Evolutionary conservation across 2,797 vertebrate genomes (phyloP).

Genomic region (Gouania willdenowi): DNA sequence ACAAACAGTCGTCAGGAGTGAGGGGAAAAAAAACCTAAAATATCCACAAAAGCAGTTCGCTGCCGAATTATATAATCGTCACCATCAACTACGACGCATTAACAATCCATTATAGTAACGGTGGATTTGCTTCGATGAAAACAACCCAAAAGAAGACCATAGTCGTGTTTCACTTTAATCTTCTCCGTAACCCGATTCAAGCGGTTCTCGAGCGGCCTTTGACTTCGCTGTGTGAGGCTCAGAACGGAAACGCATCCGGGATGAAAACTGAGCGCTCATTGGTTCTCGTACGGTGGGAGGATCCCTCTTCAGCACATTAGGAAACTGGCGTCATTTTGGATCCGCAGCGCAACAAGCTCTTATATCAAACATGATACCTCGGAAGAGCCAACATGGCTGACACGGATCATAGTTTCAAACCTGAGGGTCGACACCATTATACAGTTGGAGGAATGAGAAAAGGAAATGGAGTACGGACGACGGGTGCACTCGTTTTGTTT

Average conservation of each 20-base stretch:
- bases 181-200: slow-evolving; percentile 68
- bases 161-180: slow-evolving; percentile 72
- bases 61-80: slow-evolving; percentile 48
- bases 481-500: slow-evolving; percentile 34
- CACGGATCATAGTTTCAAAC: slow-evolving; percentile 44
- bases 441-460: slow-evolving; percentile 48
- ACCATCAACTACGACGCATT: slow-evolving; percentile 28
- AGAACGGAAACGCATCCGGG: slow-evolving; percentile 53
- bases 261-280: slow-evolving; percentile 59
- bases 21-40: slow-evolving; percentile 53
- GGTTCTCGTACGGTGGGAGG: slow-evolving; percentile 57
- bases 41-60: slow-evolving; percentile 54
- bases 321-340: slow-evolving; percentile 75
- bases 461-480: slow-evolving; percentile 69
- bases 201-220: slow-evolving; percentile 76
- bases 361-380: neutral
- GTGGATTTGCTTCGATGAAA: slow-evolving; percentile 25
- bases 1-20: slow-evolving; percentile 59
- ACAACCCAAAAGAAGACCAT: slow-evolving; percentile 63
- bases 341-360: slow-evolving; percentile 2
- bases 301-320: slow-evolving; percentile 4
- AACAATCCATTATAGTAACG: slow-evolving; percentile 35
- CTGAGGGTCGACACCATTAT: slow-evolving; percentile 59
- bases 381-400: slow-evolving; percentile 53
- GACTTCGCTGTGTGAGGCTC: slow-evolving; percentile 61